Evolutionary conservation across 23 tunicate genomes (phyloP), one percentile per base, ranked within the genome.

Genomic region (Oikopleura dioica): DNA sequence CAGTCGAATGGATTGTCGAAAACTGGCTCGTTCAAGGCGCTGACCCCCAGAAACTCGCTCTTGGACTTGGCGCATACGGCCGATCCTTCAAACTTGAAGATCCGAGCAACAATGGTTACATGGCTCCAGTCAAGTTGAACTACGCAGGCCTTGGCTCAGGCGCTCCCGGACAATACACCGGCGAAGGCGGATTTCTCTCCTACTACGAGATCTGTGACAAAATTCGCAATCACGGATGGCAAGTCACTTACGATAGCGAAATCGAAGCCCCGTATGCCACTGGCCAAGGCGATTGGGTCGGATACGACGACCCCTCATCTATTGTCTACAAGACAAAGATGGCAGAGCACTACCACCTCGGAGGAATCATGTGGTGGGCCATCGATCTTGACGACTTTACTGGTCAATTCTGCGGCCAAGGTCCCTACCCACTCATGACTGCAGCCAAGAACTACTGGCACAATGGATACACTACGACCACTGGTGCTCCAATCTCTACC

Each of bases 31-130:
- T 63, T 16, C 72, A 63, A 28, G 78, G 76, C 0, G 92, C 87
- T 26, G 82, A 89, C 50, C 50, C 79, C 24, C 68, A 78, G 34
- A 91, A 91, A 59, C 76, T 91, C 0, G 81, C 83, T 50, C 59
- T 91, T 59, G 96, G 96, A 36, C 32, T 91, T 28, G 83, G 87
- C 35, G 75, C 84, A 26, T 91, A 91, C 79, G 96, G 96, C 29
- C 72, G 72, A 63, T 63, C 72, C 26, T 63, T 63, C 33, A 63
- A 23, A 16, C 33, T 63, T 2, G 29, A 2, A 28, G 26, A 63
- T 63, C 72, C 72, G 5, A 31, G 5, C 5, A 31, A 63, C 72
- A 23, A 63, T 31, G 72, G 72, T 63, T 63, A 63, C 72, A 63
- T 63, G 72, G 72, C 72, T 21, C 72, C 72, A 2, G 29, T 4